phyloP scores from a whole-genome alignment of 2,797 vertebrate genomes.

The Erethizon dorsatum region DNA sequence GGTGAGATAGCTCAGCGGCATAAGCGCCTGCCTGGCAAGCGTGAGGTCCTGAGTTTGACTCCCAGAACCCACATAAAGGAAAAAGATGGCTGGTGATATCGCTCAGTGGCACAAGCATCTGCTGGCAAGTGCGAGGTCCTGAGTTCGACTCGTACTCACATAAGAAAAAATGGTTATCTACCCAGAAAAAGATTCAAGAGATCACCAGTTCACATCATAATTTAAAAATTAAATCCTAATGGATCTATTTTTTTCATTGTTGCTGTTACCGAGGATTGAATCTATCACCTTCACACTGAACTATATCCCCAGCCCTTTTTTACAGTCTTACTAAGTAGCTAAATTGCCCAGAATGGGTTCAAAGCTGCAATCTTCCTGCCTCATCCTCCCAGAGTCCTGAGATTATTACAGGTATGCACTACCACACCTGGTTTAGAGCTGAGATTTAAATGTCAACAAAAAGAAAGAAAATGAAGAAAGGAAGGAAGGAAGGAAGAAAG shows the following conservation, averaged over 20 bases:
- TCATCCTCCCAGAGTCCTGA: not conserved
- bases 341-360: not conserved
- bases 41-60: too few species aligned
- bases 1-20: too few species aligned
- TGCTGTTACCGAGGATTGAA: not conserved
- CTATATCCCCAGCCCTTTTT: not conserved
- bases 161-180: too few species aligned
- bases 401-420: not conserved
- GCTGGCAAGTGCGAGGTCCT: too few species aligned
- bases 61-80: too few species aligned
- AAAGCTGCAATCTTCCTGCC: not conserved
- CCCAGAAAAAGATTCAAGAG: slow-evolving; percentile 33
- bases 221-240: slow-evolving; percentile 46
- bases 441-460: slow-evolving; percentile 16
- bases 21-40: too few species aligned
- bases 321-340: not conserved
- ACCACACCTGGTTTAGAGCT: not conserved
- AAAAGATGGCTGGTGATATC: too few species aligned
- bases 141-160: too few species aligned
- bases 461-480: too few species aligned
- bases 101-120: too few species aligned
- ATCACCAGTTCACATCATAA: not conserved
- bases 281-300: not conserved
- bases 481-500: too few species aligned
- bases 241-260: not conserved